These are phyloP conservation scores for Philopedon plagiatum DNA, from an alignment of 2,888 invertebrate genomes.

Conservation along the genomic window DNA sequence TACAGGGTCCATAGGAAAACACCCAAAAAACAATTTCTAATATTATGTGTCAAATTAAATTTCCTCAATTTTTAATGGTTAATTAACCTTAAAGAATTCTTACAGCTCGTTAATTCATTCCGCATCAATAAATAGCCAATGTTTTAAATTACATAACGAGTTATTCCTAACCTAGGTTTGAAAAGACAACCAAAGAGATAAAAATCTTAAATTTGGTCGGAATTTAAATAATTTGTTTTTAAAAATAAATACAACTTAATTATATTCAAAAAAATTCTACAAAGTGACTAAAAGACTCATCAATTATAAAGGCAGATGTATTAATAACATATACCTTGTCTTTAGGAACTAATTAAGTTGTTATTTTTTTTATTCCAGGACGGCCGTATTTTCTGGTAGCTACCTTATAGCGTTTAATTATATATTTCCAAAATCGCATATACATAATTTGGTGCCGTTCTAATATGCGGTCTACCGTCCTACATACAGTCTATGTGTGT, in stretches of 20 bases:
- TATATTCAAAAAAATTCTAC: background rate
- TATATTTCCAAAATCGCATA: too few relatives aligned
- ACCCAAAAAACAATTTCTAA: background rate
- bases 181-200: background rate
- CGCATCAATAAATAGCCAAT: conserved; percentile 11
- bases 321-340: too few relatives aligned
- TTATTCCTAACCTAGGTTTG: conserved; percentile 19
- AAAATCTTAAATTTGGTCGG: background rate
- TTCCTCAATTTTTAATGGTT: background rate
- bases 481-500: too few relatives aligned
- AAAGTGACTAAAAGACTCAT: background rate
- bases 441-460: too few relatives aligned
- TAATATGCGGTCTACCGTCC: too few relatives aligned
- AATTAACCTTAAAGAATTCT: conserved; percentile 20
- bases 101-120: conserved; percentile 24
- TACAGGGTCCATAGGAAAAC: too few relatives aligned
- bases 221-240: background rate
- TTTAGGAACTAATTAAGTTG: background rate
- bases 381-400: background rate
- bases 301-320: background rate
- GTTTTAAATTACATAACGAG: conserved; percentile 32
- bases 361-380: background rate
- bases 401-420: too few relatives aligned
- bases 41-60: background rate
- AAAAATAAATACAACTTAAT: background rate